Percentiles rank a stretch among this genome's conserved stretches.
These are phyloP conservation scores for Drosophila maculinotata DNA, from an alignment of 2,888 invertebrate species.

Conservation along the genomic window DNA sequence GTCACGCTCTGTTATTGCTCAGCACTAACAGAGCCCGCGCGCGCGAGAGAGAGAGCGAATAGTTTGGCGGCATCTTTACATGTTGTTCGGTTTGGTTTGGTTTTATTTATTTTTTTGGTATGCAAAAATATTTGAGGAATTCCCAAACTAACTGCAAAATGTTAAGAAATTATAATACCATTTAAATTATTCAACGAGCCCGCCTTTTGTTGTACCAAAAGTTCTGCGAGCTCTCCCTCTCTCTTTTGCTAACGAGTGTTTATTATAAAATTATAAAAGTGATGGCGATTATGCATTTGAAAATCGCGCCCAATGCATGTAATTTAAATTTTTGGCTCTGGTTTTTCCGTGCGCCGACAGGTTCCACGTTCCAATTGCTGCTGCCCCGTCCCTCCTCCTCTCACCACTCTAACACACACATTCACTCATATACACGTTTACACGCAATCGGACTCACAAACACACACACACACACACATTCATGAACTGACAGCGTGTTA, in stretches of 20 bases:
- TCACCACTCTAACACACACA: slow-evolving; percentile 30
- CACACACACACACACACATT: slow-evolving; percentile 48
- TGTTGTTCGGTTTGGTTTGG: slow-evolving; percentile 36
- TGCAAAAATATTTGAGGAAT: slow-evolving; percentile 79
- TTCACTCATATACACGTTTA: slow-evolving; percentile 23
- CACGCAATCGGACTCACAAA: slow-evolving; percentile 45
- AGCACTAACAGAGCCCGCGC: slow-evolving; percentile 28
- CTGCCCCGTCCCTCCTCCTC: slow-evolving; percentile 45
- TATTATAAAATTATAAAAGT: slow-evolving; percentile 70
- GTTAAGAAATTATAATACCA: slow-evolving; percentile 52
- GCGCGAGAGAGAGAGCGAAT: slow-evolving; percentile 32
- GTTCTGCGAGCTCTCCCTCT: slow-evolving; percentile 36
- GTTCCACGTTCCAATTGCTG: slow-evolving; percentile 70
- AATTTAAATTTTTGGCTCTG: slow-evolving; percentile 72
- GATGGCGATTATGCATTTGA: slow-evolving; percentile 72
- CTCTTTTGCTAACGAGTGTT: slow-evolving; percentile 38
- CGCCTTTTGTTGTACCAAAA: slow-evolving; percentile 43
- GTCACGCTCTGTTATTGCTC: slow-evolving; percentile 14
- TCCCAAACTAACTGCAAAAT: slow-evolving; percentile 68
- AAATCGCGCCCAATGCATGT: slow-evolving; percentile 75
- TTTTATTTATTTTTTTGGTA: slow-evolving; percentile 44
- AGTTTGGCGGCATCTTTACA: slow-evolving; percentile 67
- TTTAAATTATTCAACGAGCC: slow-evolving; percentile 54
- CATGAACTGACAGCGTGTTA: slow-evolving; percentile 79
- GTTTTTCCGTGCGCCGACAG: slow-evolving; percentile 77